These are phyloP conservation scores for Sternarchorhynchus goeldii DNA, from an alignment of 2,797 vertebrate genomes.

Conservation along the genomic window DNA sequence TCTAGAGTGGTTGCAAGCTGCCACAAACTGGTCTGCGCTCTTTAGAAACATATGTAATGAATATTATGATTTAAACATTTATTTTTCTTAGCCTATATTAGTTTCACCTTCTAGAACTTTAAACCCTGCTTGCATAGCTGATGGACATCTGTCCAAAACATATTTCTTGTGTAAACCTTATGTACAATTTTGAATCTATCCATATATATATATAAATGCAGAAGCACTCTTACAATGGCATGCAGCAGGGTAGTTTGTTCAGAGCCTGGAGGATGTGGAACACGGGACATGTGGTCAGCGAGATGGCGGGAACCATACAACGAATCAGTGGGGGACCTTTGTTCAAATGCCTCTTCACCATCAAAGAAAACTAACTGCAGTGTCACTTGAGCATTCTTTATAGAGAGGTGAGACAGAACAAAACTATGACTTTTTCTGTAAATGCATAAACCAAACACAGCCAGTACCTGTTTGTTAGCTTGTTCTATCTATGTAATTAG, in stretches of 20 bases:
- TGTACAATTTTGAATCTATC: too few relatives aligned
- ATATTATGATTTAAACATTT: too few relatives aligned
- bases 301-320: constrained; percentile 91
- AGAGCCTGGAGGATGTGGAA: constrained; percentile 69
- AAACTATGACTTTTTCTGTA: background rate
- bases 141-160: background rate
- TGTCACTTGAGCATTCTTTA: constrained; percentile 74
- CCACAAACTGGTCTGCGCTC: too few relatives aligned
- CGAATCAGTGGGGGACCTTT: constrained; percentile 83
- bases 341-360: constrained; percentile 85
- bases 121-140: too few relatives aligned
- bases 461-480: background rate
- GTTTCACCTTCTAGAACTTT: too few relatives aligned
- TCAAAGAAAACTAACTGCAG: constrained; percentile 92
- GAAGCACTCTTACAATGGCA: constrained; percentile 80
- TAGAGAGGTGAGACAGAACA: background rate
- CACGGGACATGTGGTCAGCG: constrained; percentile 78
- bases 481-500: constrained; percentile 4
- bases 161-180: background rate
- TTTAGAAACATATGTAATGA: too few relatives aligned
- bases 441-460: background rate
- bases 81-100: too few relatives aligned
- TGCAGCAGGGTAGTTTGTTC: constrained; percentile 74
- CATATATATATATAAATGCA: too few relatives aligned
- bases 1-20: background rate